Conservation (phyloP, 2,113 vertebrate genomes). For the Phylloscopus trochiloides region DNA sequence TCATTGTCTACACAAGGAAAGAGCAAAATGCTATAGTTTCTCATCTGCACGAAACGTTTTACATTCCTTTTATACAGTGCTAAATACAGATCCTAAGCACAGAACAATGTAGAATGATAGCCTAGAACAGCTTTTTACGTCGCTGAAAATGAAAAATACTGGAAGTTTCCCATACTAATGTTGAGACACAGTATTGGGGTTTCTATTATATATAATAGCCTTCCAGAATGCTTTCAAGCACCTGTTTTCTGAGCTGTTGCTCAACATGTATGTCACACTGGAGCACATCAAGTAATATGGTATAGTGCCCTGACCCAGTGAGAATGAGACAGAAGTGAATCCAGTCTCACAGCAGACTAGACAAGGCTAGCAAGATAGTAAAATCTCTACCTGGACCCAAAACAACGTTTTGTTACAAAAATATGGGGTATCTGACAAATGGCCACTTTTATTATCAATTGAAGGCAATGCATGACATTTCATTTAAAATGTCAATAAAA, state of each 20-base stretch:
- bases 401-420: neutral
- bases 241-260: constrained; percentile 36
- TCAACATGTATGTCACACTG: neutral
- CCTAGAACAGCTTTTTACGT: neutral
- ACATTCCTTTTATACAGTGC: constrained; percentile 11
- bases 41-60: neutral
- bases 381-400: neutral
- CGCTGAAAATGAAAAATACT: constrained; percentile 51
- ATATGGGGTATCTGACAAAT: neutral
- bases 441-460: neutral
- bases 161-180: neutral
- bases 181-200: neutral
- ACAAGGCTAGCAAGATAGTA: neutral
- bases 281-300: neutral
- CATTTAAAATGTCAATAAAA: neutral
- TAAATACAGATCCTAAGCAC: constrained; percentile 20
- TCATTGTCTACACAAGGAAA: constrained; percentile 24
- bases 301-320: neutral
- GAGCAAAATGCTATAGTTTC: neutral
- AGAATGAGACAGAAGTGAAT: neutral
- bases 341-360: neutral
- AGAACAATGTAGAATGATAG: neutral
- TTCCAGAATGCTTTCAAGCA: constrained; percentile 42
- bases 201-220: neutral
- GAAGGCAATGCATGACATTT: neutral